Conservation (phyloP, 2,113 vertebrate species). For the Actinemys pallida region DNA sequence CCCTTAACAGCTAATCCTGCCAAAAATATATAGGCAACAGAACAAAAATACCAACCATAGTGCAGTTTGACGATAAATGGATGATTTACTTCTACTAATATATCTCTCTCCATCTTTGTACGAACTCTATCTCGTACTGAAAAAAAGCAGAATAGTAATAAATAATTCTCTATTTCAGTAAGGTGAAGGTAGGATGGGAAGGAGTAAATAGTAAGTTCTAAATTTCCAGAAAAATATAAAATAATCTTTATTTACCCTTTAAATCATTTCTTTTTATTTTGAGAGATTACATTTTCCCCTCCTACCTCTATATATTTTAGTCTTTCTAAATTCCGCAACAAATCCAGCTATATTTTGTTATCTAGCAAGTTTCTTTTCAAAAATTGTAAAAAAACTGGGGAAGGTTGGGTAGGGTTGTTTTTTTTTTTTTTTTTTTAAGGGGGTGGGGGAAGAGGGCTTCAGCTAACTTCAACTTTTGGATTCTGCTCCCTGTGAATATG, state of each 20-base stretch:
- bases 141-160: background rate
- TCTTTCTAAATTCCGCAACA: background rate
- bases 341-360: background rate
- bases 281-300: background rate
- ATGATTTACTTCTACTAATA: conserved; percentile 98
- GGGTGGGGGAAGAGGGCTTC: fast-evolving
- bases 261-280: fast-evolving
- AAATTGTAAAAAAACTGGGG: background rate
- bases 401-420: background rate
- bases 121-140: conserved; percentile 96
- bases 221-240: background rate
- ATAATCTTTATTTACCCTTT: background rate
- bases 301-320: background rate
- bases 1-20: background rate
- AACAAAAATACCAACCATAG: conserved; percentile 88
- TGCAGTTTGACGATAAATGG: conserved; percentile 99
- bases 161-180: background rate
- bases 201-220: background rate
- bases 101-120: conserved; percentile 98
- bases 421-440: background rate
- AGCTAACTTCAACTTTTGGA: background rate
- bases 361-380: background rate
- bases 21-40: background rate
- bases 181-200: background rate
- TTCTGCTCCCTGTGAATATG: background rate